Conservation (phyloP, 1,140 invertebrate species). For the Onthophagus taurus region DNA sequence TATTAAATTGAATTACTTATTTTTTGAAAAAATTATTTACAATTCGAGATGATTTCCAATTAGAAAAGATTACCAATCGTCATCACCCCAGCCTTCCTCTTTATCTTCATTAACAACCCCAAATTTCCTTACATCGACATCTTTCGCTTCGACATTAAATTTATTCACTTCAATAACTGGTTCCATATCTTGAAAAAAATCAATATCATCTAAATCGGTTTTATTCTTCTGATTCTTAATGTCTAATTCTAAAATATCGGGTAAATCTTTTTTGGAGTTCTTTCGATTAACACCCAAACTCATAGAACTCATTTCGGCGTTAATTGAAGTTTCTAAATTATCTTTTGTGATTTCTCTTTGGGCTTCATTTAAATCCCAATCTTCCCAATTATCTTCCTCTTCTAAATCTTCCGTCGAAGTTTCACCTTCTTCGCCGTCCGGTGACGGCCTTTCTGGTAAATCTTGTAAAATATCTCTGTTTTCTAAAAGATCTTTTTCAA, state of each 20-base stretch:
- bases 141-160: slow-evolving; percentile 15
- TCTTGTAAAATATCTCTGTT: slow-evolving; percentile 33
- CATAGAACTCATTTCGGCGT: not conserved
- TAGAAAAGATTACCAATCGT: slow-evolving; percentile 11
- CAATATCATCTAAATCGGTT: slow-evolving; percentile 48
- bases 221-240: slow-evolving; percentile 55
- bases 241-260: slow-evolving; percentile 60
- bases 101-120: slow-evolving; percentile 16
- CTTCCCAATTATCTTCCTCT: slow-evolving; percentile 54
- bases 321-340: slow-evolving; percentile 3
- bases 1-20: no score
- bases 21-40: no score
- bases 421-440: slow-evolving; percentile 70
- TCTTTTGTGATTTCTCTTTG: slow-evolving; percentile 17
- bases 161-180: slow-evolving; percentile 62
- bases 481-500: slow-evolving; percentile 15
- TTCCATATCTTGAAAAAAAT: slow-evolving; percentile 78
- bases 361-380: slow-evolving; percentile 58
- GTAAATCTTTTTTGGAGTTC: slow-evolving; percentile 42
- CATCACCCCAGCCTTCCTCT: slow-evolving; percentile 33
- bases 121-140: slow-evolving; percentile 23
- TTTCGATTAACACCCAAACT: slow-evolving; percentile 3
- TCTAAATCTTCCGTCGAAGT: slow-evolving; percentile 41
- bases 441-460: slow-evolving; percentile 63
- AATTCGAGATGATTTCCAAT: no score